Percentiles rank a stretch among this genome's conserved stretches.
Evolutionary conservation across 2,797 vertebrate genomes (phyloP).

Genomic region (Moxostoma hubbsi): DNA sequence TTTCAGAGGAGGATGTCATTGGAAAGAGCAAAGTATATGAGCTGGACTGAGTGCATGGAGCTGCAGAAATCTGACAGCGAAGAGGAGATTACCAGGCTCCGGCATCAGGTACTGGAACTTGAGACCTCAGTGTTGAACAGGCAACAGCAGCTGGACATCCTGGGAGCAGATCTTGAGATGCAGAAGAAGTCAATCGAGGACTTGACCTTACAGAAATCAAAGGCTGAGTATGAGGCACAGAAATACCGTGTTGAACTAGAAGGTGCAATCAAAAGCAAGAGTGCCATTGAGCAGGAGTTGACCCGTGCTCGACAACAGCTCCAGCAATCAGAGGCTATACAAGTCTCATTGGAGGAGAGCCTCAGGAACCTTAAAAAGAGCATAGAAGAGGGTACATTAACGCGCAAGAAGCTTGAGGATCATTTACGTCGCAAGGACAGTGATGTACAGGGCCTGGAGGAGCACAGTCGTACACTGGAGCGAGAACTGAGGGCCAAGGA

Average conservation of each 20-base stretch:
- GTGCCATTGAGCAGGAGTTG: constrained; percentile 80
- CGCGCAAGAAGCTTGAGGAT: constrained; percentile 84
- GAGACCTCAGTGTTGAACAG: constrained; percentile 79
- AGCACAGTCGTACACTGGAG: constrained; percentile 74
- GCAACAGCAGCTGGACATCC: constrained; percentile 79
- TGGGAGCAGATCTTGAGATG: constrained; percentile 80
- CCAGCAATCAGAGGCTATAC: constrained; percentile 81
- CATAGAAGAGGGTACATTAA: constrained; percentile 78
- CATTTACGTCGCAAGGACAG: constrained; percentile 82
- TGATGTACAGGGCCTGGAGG: constrained; percentile 77
- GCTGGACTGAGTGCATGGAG: constrained; percentile 82
- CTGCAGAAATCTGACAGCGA: constrained; percentile 80
- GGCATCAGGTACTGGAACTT: constrained; percentile 79
- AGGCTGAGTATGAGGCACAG: constrained; percentile 83
- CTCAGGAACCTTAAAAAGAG: constrained; percentile 77
- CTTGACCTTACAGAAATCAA: constrained; percentile 81
- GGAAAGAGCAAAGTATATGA: constrained; percentile 79
- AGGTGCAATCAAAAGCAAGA: constrained; percentile 78
- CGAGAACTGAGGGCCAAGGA: constrained; percentile 78
- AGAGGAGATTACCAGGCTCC: constrained; percentile 83
- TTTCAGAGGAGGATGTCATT: constrained; percentile 86
- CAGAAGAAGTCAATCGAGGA: constrained; percentile 82
- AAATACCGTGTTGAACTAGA: constrained; percentile 83
- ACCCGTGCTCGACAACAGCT: constrained; percentile 77
- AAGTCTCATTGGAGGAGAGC: constrained; percentile 75